Conservation (phyloP, 2,888 invertebrate species). For the Tridacna gigas region DNA sequence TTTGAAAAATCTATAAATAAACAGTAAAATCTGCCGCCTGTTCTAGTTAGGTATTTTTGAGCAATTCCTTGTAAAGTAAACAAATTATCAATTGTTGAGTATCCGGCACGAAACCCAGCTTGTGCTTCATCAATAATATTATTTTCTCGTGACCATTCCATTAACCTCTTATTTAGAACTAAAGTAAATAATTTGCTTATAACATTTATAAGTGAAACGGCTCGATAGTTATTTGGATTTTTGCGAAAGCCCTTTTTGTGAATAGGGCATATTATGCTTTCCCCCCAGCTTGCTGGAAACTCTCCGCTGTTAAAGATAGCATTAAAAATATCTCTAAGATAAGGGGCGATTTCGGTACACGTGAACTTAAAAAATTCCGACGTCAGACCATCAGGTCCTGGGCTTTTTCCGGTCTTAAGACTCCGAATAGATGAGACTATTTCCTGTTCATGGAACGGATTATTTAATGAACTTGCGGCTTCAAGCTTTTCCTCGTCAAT, state of each 20-base stretch:
- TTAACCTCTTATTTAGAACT: not conserved
- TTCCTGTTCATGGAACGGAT: not conserved
- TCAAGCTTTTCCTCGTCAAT: not conserved
- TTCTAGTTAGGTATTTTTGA: not conserved
- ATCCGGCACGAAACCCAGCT: conserved; percentile 5
- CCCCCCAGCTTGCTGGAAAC: conserved; percentile 2
- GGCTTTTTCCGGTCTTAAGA: conserved; percentile 1
- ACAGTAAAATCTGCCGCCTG: conserved; percentile 7
- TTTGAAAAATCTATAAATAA: conserved; percentile 11
- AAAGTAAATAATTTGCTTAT: conserved; percentile 6
- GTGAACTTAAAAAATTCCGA: conserved; percentile 21
- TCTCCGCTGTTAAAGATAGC: not conserved
- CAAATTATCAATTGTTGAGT: conserved; percentile 8
- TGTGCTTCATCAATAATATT: conserved; percentile 15
- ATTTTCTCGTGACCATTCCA: not conserved
- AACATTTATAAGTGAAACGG: conserved; percentile 9
- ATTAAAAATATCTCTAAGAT: not conserved
- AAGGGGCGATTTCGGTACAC: not conserved
- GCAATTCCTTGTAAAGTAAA: conserved; percentile 1
- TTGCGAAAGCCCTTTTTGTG: not conserved
- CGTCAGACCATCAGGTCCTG: conserved; percentile 9
- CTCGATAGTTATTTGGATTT: conserved; percentile 13
- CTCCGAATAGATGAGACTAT: conserved; percentile 2
- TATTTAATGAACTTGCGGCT: not conserved
- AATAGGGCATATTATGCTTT: conserved; percentile 17